These are phyloP conservation scores for Phthorimaea operculella DNA, from an alignment of 1,140 invertebrate genomes.

Conservation along the genomic window DNA sequence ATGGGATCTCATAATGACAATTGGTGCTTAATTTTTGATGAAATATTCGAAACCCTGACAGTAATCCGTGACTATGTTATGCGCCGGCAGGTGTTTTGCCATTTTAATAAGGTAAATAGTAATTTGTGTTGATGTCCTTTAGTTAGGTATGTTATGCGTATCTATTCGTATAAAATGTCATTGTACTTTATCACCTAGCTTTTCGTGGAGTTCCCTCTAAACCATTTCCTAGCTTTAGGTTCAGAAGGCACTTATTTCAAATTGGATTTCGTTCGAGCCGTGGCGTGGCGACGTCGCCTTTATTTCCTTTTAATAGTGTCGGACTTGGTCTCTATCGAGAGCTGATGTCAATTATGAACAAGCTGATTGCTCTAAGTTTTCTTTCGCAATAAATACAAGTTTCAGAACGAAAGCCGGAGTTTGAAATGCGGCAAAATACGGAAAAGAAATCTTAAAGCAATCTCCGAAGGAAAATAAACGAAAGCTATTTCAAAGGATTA, in stretches of 20 bases:
- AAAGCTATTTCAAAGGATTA: conserved; percentile 1
- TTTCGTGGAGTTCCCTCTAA: no score
- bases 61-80: no score
- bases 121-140: no score
- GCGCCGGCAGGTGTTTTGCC: no score
- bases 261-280: conserved; percentile 56
- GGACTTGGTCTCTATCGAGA: conserved; percentile 32
- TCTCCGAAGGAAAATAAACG: background rate
- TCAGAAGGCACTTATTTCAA: conserved; percentile 64
- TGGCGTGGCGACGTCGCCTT: conserved; percentile 32
- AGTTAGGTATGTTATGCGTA: no score
- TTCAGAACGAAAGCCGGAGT: background rate
- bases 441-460: conserved; percentile 1
- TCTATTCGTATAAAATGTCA: no score
- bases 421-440: background rate
- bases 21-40: no score
- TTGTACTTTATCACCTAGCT: no score
- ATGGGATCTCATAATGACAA: no score
- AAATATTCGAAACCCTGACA: no score
- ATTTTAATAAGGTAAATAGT: no score
- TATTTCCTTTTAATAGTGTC: conserved; percentile 52
- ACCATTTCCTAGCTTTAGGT: no score
- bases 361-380: background rate
- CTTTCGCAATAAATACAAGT: background rate
- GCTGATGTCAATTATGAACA: conserved; percentile 17